Base-by-base conservation (phyloP, 2,888 invertebrate species). In the Ganaspis brasiliensis region DNA sequence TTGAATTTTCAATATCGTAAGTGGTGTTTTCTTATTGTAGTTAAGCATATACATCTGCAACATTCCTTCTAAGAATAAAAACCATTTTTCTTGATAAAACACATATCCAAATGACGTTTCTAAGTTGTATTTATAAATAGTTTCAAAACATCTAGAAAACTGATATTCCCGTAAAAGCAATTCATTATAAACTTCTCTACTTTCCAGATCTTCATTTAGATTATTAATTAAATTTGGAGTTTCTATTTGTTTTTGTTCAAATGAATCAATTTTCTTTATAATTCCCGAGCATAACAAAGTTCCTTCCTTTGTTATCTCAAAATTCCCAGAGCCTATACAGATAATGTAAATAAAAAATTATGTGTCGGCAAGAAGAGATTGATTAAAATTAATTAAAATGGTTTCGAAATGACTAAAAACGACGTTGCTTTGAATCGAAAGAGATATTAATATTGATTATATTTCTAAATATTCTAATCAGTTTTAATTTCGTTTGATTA, bases 241-340 rank as follows among this genome's bases (percentile, higher is more conserved):
- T 9, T 72, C 9, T 1, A 75, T 40, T 24, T 70, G 45, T 1
- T 89, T 85, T n/a, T 83, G 78, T n/a, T 52, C 74, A 5, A 83
- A 74, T 40, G 93, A 92, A 85, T 93, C 93, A 78, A 94, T 93
- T 5, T 93, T 92, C 72, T 93, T 93, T 74, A 96, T 94, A 31
- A 92, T 93, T 35, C 97, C 97, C 0, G 95, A 95, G 0, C 95
- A 95, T 37, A 96, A 93, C 0, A 95, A 93, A 0, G 94, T 93
- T 3, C 94, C 94, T 1, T 94, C 94, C 88, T 96, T 95, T 0
- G 95, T 93, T 61, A 95, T 93, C 94, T 95, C 87, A 35, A 88
- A 89, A 74, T 80, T 87, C 70, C 92, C 92, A 73, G 89, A 12
- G 37, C 63, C 63, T 63, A 6, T 31, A 31, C 2, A 52, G 6